Base-by-base conservation (phyloP, 1,140 invertebrate species). In the Pachyrhynchus sulphureomaculatus region DNA sequence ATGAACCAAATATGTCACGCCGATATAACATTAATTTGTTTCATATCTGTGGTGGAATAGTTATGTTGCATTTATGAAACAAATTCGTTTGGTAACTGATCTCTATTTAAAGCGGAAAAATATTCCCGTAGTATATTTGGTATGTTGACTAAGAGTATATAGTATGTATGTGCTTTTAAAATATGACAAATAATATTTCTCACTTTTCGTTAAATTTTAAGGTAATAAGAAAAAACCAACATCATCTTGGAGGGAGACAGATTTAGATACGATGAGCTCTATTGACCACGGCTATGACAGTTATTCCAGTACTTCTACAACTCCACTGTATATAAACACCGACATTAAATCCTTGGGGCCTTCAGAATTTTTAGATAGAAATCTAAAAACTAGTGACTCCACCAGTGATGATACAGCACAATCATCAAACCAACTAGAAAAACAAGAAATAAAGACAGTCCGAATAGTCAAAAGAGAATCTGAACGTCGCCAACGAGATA, bases 391-490 rank as follows among this genome's bases (percentile, higher is more conserved):
- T 2, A 70, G 65, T 47, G 69, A 72, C 64, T 72, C 71, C 9
- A 65, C 67, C 1, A 72, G 65, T 45, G 72, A 72, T 66, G 72
- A 67, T 47, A 65, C 58, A 66, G 68, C 58, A 4, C 52, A 66
- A 21, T 67, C 57, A 53, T 62, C 60, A 13, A 69, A 69, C 47
- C 51, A 62, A 4, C 88, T 92, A 33, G 92, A 95, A 69, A 90
- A 89, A 63, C 89, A 88, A 74, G 90, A 93, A 77, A 92, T 93
- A 20, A 93, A 94, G 81, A 96, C 94, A 0, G 93, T 96, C 18
- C 82, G 94, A 52, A 95, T 95, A 70, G 93, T 96, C 0, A 96
- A 96, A 79, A 78, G 93, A 20, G 92, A 95, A 72, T 91, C 91
- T 18, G 93, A 95, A 75, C 81, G 91, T 41, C 80, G 91, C 0